Percentiles rank a stretch among this genome's conserved stretches.
These are phyloP conservation scores for Helogale parvula DNA, from an alignment of 2,113 vertebrate species.

Conservation along the genomic window DNA sequence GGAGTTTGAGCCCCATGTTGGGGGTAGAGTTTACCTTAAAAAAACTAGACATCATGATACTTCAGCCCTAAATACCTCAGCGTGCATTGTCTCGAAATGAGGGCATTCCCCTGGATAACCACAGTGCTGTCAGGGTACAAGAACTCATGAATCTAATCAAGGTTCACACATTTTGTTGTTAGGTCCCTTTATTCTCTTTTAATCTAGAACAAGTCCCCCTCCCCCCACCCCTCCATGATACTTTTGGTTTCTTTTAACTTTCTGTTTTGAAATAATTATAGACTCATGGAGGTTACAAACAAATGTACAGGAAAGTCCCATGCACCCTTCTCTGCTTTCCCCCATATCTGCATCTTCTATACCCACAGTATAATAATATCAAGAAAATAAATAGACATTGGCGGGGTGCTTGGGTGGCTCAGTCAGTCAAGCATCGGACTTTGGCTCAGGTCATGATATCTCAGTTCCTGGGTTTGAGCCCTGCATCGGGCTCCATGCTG, in stretches of 20 bases:
- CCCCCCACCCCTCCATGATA: neutral
- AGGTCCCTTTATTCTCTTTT: neutral
- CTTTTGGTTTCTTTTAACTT: neutral
- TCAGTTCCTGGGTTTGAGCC: too few relatives aligned
- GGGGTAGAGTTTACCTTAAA: neutral
- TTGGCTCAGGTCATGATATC: too few relatives aligned
- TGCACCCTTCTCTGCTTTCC: too few relatives aligned
- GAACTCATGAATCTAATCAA: neutral
- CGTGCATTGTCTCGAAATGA: neutral
- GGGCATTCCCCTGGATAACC: neutral
- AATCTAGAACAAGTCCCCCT: neutral
- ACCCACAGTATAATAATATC: neutral
- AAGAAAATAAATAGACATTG: neutral
- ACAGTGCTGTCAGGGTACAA: neutral
- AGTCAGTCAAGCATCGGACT: too few relatives aligned
- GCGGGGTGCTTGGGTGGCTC: too few relatives aligned
- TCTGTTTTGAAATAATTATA: neutral
- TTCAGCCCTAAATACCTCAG: neutral
- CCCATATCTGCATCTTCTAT: neutral
- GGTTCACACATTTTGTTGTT: neutral
- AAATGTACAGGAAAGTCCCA: neutral
- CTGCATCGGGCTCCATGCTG: too few relatives aligned
- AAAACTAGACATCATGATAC: neutral
- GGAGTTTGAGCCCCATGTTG: neutral
- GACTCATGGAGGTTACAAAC: neutral